Base-by-base conservation (phyloP, 2,113 vertebrate genomes). In the Brachypodius melanocephalos region DNA sequence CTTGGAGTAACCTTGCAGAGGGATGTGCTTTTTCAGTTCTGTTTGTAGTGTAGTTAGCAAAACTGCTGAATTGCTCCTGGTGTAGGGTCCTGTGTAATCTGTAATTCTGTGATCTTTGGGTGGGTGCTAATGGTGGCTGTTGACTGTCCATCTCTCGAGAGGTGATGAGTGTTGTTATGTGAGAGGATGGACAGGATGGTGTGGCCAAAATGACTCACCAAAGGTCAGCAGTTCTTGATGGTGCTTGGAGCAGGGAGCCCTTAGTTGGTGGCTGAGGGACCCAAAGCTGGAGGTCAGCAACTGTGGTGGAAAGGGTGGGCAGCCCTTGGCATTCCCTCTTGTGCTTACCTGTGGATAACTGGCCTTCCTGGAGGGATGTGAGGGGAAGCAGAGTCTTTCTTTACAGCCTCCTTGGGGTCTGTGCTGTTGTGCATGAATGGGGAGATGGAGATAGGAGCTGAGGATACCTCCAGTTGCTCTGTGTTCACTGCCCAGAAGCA, bases 401-500 rank as follows among this genome's bases (percentile, higher is more conserved):
- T 73, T 32, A 32, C 15, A 45, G 32, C 12, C 8, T 12, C 25
- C 73, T 2, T 46, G 42, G n/a, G 38, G 20, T 34, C 54, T 74
- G 32, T 29, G 28, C 31, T 79, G 57, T 31, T 45, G 36, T 61
- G 38, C 2, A 4, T 42, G 36, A 34, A 24, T 6, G 17, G 28
- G 40, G 36, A 79, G 29, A 17, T 19, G 7, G 3, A 62, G 58
- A 40, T 19, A 2, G 0, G 2, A 14, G 29, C 14, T 0, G 4
- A 78, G 48, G 48, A 40, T 55, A 15, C 54, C 29, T 36, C 28
- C 43, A 46, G 17, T 12, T 69, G 40, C 43, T 29, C 20, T 16
- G 4, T 74, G 48, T 17, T 63, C 12, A 4, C 36, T 84, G 57
- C n/a, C 31, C 36, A 54, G 57, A 32, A 61, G 67, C 26, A 68